A percentile compares a stretch with the other conserved stretches of the same genome.
These are phyloP conservation scores for Oreochromis tanganicae DNA, from an alignment of 2,113 vertebrate species.

Conservation along the genomic window DNA sequence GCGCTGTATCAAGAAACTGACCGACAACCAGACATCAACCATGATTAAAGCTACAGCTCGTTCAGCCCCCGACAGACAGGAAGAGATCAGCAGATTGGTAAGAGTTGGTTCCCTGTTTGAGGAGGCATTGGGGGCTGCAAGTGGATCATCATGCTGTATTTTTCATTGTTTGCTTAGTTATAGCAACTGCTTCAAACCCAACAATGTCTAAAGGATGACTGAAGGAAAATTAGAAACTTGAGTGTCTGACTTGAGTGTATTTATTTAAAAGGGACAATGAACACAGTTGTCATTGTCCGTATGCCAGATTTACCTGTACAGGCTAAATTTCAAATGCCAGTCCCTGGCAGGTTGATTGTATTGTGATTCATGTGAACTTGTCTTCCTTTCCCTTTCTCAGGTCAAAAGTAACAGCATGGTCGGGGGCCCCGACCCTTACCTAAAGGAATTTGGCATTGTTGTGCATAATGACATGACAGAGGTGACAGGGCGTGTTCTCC, in stretches of 20 bases:
- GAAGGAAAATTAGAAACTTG: background rate
- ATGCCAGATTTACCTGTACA: background rate
- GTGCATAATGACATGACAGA: slow-evolving; percentile 99
- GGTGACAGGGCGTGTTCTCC: slow-evolving; percentile 92
- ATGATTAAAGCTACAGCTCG: slow-evolving; percentile 99
- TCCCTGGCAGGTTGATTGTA: background rate
- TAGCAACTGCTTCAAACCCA: background rate
- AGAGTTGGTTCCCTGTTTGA: slow-evolving; percentile 46
- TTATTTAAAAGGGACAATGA: background rate
- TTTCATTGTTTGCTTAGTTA: background rate
- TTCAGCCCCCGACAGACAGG: slow-evolving; percentile 94
- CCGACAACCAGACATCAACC: slow-evolving; percentile 97
- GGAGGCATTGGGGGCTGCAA: background rate
- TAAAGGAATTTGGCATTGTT: slow-evolving; percentile 97
- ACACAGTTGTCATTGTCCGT: background rate
- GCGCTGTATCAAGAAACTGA: slow-evolving; percentile 97
- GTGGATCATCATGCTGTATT: background rate
- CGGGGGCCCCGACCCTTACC: slow-evolving; percentile 93
- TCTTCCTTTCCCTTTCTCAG: slow-evolving; percentile 45
- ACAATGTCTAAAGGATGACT: background rate
- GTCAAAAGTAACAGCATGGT: slow-evolving; percentile 99
- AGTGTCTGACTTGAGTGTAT: background rate
- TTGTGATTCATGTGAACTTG: background rate
- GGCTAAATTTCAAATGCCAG: background rate
- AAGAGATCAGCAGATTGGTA: slow-evolving; percentile 97